phyloP scores from a whole-genome alignment of 2,113 vertebrate genomes.

The Bubo blakistoni region DNA sequence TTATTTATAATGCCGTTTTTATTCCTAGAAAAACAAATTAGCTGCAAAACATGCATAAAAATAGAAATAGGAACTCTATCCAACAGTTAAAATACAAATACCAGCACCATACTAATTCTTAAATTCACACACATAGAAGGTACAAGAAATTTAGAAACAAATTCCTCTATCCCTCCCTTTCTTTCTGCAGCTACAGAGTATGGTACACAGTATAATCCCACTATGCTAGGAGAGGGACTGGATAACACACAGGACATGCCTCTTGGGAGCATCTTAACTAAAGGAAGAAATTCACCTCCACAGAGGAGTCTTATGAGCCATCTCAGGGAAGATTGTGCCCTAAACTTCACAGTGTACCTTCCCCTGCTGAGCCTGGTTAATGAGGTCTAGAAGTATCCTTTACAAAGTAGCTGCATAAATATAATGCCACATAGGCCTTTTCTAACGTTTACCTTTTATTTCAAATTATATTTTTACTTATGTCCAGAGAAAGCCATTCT shows the following conservation, averaged over 20 bases:
- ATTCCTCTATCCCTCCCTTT: neutral
- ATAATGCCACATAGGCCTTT: neutral
- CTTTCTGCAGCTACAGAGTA: neutral
- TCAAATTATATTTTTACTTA: neutral
- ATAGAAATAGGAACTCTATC: neutral
- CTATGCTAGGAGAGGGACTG: neutral
- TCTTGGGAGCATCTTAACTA: neutral
- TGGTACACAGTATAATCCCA: neutral
- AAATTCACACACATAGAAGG: neutral
- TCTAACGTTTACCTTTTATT: neutral
- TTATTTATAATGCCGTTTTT: neutral
- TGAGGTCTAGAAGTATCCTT: neutral
- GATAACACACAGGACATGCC: neutral
- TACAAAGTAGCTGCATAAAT: neutral
- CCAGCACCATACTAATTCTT: neutral
- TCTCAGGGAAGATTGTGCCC: neutral
- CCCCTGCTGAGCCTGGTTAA: neutral
- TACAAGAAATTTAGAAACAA: neutral
- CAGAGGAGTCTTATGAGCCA: neutral
- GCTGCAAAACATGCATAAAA: neutral
- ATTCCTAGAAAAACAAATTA: neutral
- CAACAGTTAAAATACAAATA: neutral
- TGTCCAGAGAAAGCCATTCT: neutral
- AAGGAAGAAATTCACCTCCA: neutral
- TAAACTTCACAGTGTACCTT: neutral